These are phyloP conservation scores for Parelbella ahira DNA, from an alignment of 2,888 invertebrate genomes.

Conservation along the genomic window DNA sequence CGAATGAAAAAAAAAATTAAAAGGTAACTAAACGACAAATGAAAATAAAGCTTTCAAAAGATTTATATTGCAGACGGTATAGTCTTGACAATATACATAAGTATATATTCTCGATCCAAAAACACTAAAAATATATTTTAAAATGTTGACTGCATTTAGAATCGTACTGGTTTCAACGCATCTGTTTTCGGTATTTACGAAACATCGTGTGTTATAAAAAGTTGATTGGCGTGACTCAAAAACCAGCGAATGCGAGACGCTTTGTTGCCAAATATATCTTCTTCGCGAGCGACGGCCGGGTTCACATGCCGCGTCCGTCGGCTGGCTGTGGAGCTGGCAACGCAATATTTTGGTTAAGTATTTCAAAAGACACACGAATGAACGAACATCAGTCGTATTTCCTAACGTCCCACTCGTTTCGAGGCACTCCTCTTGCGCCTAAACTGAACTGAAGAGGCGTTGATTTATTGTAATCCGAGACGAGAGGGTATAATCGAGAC, in stretches of 20 bases:
- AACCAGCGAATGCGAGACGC: constrained; percentile 36
- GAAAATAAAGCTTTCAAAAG: too few relatives aligned
- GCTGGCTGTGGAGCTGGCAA: constrained; percentile 43
- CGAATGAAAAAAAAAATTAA: too few relatives aligned
- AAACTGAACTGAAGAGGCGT: constrained; percentile 4
- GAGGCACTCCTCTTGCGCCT: too few relatives aligned
- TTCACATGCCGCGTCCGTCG: constrained; percentile 43
- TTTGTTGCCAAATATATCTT: constrained; percentile 48
- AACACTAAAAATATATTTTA: too few relatives aligned
- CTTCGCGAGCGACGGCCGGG: constrained; percentile 30
- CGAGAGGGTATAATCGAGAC: constrained; percentile 4
- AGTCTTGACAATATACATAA: too few relatives aligned
- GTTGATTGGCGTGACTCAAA: constrained; percentile 37
- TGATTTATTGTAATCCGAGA: constrained; percentile 17
- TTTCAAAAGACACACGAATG: constrained; percentile 37
- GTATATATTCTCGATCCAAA: too few relatives aligned
- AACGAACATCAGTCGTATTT: constrained; percentile 36
- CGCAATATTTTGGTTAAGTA: constrained; percentile 33
- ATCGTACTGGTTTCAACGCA: constrained; percentile 5
- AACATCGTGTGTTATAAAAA: constrained; percentile 29
- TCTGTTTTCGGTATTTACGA: constrained; percentile 25
- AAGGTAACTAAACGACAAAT: too few relatives aligned
- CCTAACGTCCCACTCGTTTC: constrained; percentile 8
- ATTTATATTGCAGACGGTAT: too few relatives aligned
- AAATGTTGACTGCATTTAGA: too few relatives aligned